Base-by-base conservation (phyloP, 1,140 invertebrate genomes). In the Drosophila teissieri region DNA sequence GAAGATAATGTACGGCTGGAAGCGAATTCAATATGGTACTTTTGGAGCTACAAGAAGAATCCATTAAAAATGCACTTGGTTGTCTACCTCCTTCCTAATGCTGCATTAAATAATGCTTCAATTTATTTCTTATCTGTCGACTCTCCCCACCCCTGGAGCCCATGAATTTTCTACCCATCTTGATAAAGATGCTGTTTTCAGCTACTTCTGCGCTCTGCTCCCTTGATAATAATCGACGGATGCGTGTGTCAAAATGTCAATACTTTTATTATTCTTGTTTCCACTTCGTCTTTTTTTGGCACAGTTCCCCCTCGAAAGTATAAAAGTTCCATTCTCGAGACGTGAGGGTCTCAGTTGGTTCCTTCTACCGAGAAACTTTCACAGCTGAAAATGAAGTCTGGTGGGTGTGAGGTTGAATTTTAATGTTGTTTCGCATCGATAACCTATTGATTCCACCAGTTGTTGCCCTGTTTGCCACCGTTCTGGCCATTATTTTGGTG, bases 221-320 rank as follows among this genome's bases (percentile, higher is more conserved):
- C 49, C 37, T 34, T 45, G 76, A 85, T 85, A 74, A 70, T 73
- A 80, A 88, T 83, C 84, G 73, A 88, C 82, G 65, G 65, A 83
- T 82, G 79, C 70, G 83, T 42, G 53, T 86, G 82, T 86, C 73
- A 75, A 53, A 58, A 45, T 63, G 49, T 68, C 73, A 63, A 73
- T 73, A 69, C 56, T 61, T 56, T 80, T 62, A 54, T 54, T 77
- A 74, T 56, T 46, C 19, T 37, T 54, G 58, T 64, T 72, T 53
- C 56, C 31, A 48, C 44, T 39, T 46, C 8, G 37, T 39, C 19
- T 56, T 46, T 53, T 62, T 68, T 67, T 11, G 34, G 44, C 42
- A 15, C 4, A 55, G 15, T 6, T 34, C n/a, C 15, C 42, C 34
- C 22, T 40, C 17, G 49, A 52, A 62, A 60, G 75, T 83, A 86